Percentiles rank a stretch among this genome's conserved stretches.
Evolutionary conservation across 2,888 invertebrate species (phyloP).

Genomic region (Drepanosiphum platanoidis): DNA sequence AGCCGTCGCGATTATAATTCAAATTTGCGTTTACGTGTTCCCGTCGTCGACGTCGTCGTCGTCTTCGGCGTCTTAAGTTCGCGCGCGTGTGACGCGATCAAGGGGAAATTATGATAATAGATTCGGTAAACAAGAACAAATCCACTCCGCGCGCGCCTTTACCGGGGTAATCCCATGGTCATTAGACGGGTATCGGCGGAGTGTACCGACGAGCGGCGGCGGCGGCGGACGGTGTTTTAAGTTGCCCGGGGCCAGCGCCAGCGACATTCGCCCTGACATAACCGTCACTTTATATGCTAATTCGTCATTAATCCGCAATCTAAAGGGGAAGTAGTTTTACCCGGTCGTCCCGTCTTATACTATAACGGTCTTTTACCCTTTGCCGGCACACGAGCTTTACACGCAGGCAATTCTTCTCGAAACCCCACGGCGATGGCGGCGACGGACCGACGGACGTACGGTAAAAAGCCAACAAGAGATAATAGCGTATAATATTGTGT

Average conservation of each 20-base stretch:
- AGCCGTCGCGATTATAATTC: conserved; percentile 41
- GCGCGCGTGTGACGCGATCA: conserved; percentile 57
- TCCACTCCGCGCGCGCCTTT: conserved; percentile 40
- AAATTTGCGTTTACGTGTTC: conserved; percentile 47
- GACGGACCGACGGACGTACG: neutral
- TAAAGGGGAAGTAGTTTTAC: conserved; percentile 48
- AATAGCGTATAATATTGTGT: neutral
- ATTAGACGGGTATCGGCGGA: conserved; percentile 52
- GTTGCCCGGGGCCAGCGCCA: conserved; percentile 52
- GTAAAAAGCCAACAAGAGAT: neutral
- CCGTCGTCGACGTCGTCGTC: conserved; percentile 23
- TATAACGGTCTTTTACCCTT: neutral
- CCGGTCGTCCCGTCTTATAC: neutral
- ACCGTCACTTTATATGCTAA: conserved; percentile 62
- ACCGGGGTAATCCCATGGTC: conserved; percentile 57
- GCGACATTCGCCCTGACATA: conserved; percentile 54
- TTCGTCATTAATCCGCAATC: conserved; percentile 62
- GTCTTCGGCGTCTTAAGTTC: too few species aligned
- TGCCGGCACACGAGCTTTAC: neutral
- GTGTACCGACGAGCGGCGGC: neutral
- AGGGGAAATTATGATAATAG: conserved; percentile 61
- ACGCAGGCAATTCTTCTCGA: neutral
- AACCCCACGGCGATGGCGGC: neutral
- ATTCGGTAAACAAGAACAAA: conserved; percentile 61
- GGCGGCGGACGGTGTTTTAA: neutral